Percentiles rank a stretch among this genome's conserved stretches.
phyloP scores from a whole-genome alignment of 53 echinoderm and acorn worm species.

The Paracentrotus lividus region DNA sequence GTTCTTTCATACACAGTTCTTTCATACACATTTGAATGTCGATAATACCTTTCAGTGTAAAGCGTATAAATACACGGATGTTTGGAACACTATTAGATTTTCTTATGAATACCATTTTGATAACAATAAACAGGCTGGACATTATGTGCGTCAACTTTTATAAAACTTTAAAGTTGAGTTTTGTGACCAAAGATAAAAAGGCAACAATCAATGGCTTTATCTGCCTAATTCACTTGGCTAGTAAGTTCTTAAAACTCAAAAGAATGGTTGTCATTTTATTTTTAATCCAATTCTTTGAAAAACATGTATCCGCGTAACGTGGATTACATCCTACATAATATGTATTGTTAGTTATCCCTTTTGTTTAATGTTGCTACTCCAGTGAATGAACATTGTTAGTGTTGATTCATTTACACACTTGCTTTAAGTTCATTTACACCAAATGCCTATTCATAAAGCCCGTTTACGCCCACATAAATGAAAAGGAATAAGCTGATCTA shows the following conservation, averaged over 20 bases:
- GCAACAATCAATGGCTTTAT: slow-evolving; percentile 17
- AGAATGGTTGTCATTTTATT: background rate
- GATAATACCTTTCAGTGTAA: no score
- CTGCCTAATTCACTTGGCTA: background rate
- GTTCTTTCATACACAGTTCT: no score
- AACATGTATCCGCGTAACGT: background rate
- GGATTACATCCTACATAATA: background rate
- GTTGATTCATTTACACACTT: background rate
- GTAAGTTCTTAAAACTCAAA: background rate
- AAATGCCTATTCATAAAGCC: background rate
- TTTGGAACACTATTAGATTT: no score
- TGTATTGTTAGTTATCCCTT: slow-evolving; percentile 1
- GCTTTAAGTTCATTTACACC: background rate
- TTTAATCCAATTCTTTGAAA: background rate
- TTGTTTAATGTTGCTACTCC: background rate
- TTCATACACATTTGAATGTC: no score
- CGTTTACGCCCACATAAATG: background rate
- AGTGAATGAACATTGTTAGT: background rate
- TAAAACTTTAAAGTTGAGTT: background rate
- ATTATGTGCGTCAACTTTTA: background rate
- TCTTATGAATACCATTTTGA: no score
- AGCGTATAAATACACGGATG: no score
- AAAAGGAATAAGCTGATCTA: background rate
- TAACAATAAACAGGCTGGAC: background rate
- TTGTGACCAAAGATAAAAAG: background rate